Evolutionary conservation across 1,140 invertebrate genomes (phyloP).

Genomic region (Drosophila virilis): DNA sequence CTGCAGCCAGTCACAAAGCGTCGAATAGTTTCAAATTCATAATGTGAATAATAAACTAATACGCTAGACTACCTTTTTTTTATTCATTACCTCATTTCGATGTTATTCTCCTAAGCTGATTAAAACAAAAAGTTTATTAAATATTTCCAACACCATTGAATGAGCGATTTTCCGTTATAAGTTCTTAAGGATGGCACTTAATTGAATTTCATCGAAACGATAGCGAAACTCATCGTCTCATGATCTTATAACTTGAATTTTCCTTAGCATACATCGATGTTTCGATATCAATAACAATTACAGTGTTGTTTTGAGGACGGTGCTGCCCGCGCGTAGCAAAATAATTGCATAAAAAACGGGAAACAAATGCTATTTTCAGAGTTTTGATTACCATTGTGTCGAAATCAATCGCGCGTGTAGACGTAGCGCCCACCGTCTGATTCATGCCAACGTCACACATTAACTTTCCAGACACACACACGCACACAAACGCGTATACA

Average conservation of each 20-base stretch:
- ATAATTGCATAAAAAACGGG: conserved; percentile 40
- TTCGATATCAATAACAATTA: conserved; percentile 25
- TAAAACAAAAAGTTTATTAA: too few species aligned
- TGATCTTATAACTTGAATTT: not conserved
- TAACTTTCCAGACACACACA: conserved; percentile 6
- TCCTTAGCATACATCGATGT: not conserved
- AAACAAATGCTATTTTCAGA: conserved; percentile 42
- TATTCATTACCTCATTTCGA: too few species aligned
- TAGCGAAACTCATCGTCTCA: not conserved
- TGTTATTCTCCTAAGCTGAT: too few species aligned
- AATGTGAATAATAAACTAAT: too few species aligned
- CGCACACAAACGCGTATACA: not conserved
- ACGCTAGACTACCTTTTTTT: too few species aligned
- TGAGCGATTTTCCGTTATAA: not conserved
- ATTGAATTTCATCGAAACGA: not conserved
- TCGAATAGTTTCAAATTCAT: not conserved
- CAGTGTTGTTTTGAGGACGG: conserved; percentile 12
- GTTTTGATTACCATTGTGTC: conserved; percentile 28
- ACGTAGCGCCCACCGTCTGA: conserved; percentile 25
- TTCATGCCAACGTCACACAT: conserved; percentile 39
- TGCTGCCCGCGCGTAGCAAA: conserved; percentile 37
- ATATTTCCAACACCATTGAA: not conserved
- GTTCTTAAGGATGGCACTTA: not conserved
- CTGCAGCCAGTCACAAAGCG: not conserved
- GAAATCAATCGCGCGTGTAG: conserved; percentile 32